A percentile compares a stretch with the other conserved stretches of the same genome.
These are phyloP conservation scores for Poecile atricapillus DNA, from an alignment of 2,113 vertebrate species.

Conservation along the genomic window DNA sequence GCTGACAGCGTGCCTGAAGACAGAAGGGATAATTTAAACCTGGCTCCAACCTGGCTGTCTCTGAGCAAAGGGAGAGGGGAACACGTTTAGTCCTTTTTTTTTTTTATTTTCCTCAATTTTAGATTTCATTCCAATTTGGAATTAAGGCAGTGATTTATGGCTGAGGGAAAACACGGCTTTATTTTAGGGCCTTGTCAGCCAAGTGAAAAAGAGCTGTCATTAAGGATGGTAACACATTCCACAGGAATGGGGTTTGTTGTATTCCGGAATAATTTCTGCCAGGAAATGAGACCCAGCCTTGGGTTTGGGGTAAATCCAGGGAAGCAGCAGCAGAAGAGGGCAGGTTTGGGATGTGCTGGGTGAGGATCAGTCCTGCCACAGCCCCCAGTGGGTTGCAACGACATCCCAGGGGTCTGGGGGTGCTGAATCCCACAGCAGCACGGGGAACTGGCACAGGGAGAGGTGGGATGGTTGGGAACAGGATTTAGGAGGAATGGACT, in stretches of 20 bases:
- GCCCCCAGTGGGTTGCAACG: background rate
- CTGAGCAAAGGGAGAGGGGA: background rate
- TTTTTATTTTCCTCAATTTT: background rate
- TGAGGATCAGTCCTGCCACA: accelerated
- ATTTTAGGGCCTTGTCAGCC: background rate
- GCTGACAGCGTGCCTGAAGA: background rate
- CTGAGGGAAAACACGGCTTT: background rate
- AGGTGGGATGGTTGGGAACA: accelerated
- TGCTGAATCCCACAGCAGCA: accelerated
- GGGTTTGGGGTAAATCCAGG: background rate
- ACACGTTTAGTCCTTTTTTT: background rate
- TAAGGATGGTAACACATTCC: background rate
- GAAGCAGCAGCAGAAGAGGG: background rate
- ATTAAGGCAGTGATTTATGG: background rate
- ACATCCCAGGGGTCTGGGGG: accelerated
- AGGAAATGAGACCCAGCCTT: background rate
- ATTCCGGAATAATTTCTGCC: background rate
- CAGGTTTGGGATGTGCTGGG: background rate
- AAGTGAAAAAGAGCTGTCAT: background rate
- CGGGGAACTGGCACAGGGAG: accelerated
- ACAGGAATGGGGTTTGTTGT: background rate
- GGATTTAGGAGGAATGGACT: background rate
- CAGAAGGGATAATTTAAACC: background rate
- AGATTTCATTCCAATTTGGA: background rate
- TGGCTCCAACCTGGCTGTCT: background rate